These are phyloP conservation scores for Mormyrus iriodes DNA, from an alignment of 2,113 vertebrate genomes.

Conservation along the genomic window DNA sequence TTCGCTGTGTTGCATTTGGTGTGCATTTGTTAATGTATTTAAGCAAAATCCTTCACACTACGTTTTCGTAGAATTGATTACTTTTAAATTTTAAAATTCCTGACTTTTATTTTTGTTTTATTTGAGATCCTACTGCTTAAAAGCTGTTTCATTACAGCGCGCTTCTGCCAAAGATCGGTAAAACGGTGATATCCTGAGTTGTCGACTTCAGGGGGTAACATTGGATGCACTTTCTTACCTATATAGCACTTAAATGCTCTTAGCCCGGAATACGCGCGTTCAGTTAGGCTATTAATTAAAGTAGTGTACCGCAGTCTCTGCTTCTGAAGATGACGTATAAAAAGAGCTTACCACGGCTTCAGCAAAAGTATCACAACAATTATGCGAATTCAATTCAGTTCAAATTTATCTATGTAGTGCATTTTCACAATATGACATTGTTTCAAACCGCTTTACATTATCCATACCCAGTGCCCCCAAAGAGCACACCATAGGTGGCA, in stretches of 20 bases:
- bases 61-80: neutral
- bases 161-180: neutral
- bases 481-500: neutral
- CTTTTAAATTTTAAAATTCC: neutral
- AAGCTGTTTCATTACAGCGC: neutral
- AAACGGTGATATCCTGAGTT: neutral
- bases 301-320: neutral
- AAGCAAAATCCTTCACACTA: neutral
- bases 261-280: neutral
- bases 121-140: neutral
- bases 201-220: neutral
- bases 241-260: neutral
- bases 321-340: neutral
- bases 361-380: neutral
- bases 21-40: neutral
- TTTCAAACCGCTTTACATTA: neutral
- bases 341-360: neutral
- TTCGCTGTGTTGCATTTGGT: neutral
- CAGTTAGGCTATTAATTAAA: neutral
- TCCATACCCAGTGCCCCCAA: neutral
- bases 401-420: neutral
- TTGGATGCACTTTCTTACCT: neutral
- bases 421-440: neutral
- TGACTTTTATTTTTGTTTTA: neutral
- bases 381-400: neutral